Conservation (phyloP, 2,797 vertebrate genomes). For the Helarctos malayanus region DNA sequence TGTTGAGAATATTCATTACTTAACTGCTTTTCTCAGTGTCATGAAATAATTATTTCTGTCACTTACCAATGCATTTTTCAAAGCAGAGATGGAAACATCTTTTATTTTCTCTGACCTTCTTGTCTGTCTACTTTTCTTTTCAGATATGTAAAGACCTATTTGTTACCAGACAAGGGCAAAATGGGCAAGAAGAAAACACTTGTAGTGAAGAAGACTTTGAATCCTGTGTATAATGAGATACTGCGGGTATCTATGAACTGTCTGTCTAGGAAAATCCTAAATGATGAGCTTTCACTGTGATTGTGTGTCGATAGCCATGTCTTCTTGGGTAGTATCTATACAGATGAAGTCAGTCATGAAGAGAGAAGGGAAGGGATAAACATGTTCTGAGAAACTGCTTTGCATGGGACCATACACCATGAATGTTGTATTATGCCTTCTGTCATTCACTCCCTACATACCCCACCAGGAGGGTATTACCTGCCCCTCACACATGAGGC, state of each 20-base stretch:
- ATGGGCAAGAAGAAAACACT: conserved; percentile 98
- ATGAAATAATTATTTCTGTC: conserved; percentile 45
- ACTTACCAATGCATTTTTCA: conserved; percentile 25
- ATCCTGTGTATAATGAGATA: conserved; percentile 98
- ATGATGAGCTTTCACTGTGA: not conserved
- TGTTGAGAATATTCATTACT: not conserved
- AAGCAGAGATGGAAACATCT: not conserved
- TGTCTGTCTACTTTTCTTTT: conserved; percentile 76
- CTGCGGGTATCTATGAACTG: conserved; percentile 92
- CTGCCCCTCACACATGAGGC: not conserved
- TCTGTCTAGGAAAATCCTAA: not conserved
- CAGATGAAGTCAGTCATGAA: not conserved
- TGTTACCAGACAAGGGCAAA: conserved; percentile 95
- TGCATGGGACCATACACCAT: not conserved
- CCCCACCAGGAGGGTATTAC: not conserved
- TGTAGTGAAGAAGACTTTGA: conserved; percentile 96
- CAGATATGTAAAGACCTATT: conserved; percentile 98
- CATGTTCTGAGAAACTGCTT: conserved; percentile 17
- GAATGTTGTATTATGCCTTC: not conserved
- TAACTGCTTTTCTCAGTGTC: not conserved
- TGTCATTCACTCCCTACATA: not conserved
- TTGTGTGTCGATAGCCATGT: not conserved
- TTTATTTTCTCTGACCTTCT: conserved; percentile 67
- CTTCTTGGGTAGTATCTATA: not conserved
- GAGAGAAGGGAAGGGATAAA: not conserved